Evolutionary conservation across 2,797 vertebrate species (phyloP), one percentile per base, ranked within the genome.

Genomic region (Dicrostonyx torquatus): DNA sequence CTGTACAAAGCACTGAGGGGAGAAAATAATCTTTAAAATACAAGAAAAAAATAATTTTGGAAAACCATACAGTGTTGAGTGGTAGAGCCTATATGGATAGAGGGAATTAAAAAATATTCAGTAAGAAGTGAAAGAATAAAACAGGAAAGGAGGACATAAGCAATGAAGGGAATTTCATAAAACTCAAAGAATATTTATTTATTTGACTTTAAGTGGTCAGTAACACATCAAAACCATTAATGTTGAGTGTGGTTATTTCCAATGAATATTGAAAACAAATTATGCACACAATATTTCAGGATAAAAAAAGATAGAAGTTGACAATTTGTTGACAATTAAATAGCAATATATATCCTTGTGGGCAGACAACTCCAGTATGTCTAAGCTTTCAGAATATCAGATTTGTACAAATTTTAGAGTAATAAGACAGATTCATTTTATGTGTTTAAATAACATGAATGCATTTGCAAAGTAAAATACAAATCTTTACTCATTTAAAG

Each of bases 261-360:
- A 93, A n/a, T 84, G 90, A 92, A 95, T 40, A 94, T 8, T 77
- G 82, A 84, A 96, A 93, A 93, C 50, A 96, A 93, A 90, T 62
- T 17, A 72, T 73, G 64, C 37, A 87, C 37, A 93, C 75, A 62
- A 82, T 79, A 95, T 88, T 94, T 93, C 17, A 75, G 9, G 83
- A 87, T 96, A 89, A 93, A 76, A 92, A 77, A 79, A 64, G 31
- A 29, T 31, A 93, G 40, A 89, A 34, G 53, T 79, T 93, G 77
- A 95, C n/a, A 77, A 89, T 90, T 93, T 97, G 72, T 96, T 94
- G 94, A 45, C 79, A 82, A 91, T 95, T 97, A 96, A 97, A 92
- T 94, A 34, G 73, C 66, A 75, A 55, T 78, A 55, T 94, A 83
- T 91, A 94, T 95, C 95, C 70, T 87, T 96, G 9, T 95, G 58